Evolutionary conservation across 2,888 invertebrate genomes (phyloP).

Genomic region (Dysmachus trigonus): DNA sequence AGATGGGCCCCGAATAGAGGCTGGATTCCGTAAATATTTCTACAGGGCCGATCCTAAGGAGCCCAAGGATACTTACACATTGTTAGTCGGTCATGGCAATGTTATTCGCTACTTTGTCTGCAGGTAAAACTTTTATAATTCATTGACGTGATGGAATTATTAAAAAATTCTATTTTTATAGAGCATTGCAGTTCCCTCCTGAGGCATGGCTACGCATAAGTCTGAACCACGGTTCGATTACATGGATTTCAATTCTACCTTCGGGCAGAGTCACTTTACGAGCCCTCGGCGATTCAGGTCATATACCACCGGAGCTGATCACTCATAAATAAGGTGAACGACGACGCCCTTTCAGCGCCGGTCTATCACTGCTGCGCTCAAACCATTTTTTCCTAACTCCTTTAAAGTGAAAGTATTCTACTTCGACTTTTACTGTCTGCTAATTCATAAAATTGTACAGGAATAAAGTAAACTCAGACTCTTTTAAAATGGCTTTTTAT

Average conservation of each 20-base stretch:
- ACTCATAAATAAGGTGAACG: constrained; percentile 66
- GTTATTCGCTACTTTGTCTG: constrained; percentile 96
- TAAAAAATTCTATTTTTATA: constrained; percentile 60
- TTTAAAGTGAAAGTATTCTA: neutral
- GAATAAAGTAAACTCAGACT: neutral
- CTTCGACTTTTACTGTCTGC: neutral
- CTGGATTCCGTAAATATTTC: constrained; percentile 93
- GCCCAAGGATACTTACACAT: constrained; percentile 82
- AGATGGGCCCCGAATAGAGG: constrained; percentile 94
- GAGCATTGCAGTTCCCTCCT: constrained; percentile 95
- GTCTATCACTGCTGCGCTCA: neutral
- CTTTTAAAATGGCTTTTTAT: neutral
- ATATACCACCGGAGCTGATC: constrained; percentile 81
- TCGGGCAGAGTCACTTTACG: constrained; percentile 86
- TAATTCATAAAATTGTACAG: neutral
- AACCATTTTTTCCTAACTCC: neutral
- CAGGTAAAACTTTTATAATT: constrained; percentile 67
- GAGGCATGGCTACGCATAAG: constrained; percentile 96
- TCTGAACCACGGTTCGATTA: constrained; percentile 92
- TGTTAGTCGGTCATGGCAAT: constrained; percentile 97
- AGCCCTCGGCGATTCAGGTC: constrained; percentile 87
- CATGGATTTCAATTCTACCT: constrained; percentile 87
- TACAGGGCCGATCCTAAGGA: constrained; percentile 87
- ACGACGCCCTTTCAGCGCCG: neutral
- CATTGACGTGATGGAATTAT: neutral